Percentiles rank a stretch among this genome's conserved stretches.
phyloP scores from a whole-genome alignment of 1,140 invertebrate species.

The Telenomus remus region DNA sequence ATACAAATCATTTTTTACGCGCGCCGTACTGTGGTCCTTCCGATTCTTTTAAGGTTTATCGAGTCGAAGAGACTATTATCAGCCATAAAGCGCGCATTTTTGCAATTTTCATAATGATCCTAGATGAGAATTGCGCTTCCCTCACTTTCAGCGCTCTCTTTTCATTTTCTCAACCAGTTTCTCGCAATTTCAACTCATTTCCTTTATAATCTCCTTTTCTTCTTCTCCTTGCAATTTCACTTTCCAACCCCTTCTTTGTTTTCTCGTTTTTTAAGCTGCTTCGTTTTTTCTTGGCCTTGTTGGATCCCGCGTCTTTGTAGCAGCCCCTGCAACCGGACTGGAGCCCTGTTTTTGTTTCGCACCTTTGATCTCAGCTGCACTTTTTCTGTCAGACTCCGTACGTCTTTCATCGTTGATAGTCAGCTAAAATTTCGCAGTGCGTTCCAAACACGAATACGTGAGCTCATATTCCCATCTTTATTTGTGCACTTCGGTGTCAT shows the following conservation, averaged over 20 bases:
- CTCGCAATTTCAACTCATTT: slow-evolving; percentile 44
- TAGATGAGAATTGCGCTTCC: slow-evolving; percentile 30
- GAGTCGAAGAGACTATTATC: slow-evolving; percentile 43
- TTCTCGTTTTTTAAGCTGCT: slow-evolving; percentile 27
- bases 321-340: neutral
- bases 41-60: slow-evolving; percentile 41
- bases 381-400: slow-evolving; percentile 29
- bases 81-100: slow-evolving; percentile 27
- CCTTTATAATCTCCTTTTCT: slow-evolving; percentile 46
- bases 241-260: slow-evolving; percentile 45
- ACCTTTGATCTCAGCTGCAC: slow-evolving; percentile 40
- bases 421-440: slow-evolving; percentile 16
- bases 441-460: slow-evolving; percentile 25
- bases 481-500: slow-evolving; percentile 23
- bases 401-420: slow-evolving; percentile 4
- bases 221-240: slow-evolving; percentile 30
- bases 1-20: slow-evolving; percentile 26
- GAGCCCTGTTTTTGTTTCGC: slow-evolving; percentile 18
- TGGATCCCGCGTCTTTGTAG: neutral
- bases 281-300: slow-evolving; percentile 11
- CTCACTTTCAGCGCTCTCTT: slow-evolving; percentile 31
- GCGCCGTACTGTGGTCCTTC: slow-evolving; percentile 20
- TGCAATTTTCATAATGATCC: slow-evolving; percentile 48
- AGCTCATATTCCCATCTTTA: slow-evolving; percentile 22
- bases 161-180: slow-evolving; percentile 44